phyloP scores from a whole-genome alignment of 2,888 invertebrate species.

The Nasonovia ribisnigri region DNA sequence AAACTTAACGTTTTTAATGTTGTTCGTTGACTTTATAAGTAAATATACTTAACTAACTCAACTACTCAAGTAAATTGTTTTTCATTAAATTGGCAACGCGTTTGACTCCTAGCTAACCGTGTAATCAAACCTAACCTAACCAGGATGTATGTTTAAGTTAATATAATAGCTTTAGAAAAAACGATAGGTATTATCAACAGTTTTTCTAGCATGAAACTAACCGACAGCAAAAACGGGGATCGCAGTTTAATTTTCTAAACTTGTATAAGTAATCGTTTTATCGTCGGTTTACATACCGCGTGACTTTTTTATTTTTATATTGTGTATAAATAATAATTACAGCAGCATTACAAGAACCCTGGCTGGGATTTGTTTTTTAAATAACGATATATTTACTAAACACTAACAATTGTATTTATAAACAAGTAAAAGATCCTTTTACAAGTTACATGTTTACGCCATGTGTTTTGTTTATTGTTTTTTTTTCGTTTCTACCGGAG shows the following conservation, averaged over 20 bases:
- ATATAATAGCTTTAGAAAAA: not conserved
- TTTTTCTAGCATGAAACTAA: not conserved
- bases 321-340: constrained; percentile 1
- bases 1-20: not conserved
- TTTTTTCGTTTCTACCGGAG: not conserved
- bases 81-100: not conserved
- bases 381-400: constrained; percentile 29
- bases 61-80: not conserved
- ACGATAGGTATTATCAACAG: not conserved
- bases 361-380: constrained; percentile 31
- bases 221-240: not conserved
- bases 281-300: not conserved
- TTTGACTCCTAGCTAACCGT: not conserved
- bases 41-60: not conserved
- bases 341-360: not conserved
- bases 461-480: not conserved
- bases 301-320: not conserved
- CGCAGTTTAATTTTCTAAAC: not conserved
- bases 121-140: too few relatives aligned
- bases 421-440: constrained; percentile 1
- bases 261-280: not conserved
- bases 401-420: constrained; percentile 21
- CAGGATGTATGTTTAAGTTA: not conserved
- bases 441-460: not conserved
- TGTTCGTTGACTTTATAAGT: not conserved